Evolutionary conservation across 2,888 invertebrate genomes (phyloP).

Genomic region (Drosophila bunnanda): DNA sequence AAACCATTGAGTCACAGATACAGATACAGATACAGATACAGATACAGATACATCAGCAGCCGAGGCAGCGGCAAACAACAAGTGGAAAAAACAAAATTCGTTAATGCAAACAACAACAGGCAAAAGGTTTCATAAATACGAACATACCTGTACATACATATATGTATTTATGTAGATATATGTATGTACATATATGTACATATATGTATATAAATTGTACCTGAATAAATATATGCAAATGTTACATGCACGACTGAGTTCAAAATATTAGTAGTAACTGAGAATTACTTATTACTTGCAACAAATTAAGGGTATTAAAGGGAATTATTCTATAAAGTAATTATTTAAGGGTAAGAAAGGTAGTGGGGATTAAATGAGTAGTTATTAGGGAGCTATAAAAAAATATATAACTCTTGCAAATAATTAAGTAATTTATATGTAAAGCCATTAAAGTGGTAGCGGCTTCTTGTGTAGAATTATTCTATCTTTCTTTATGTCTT

Average conservation of each 20-base stretch:
- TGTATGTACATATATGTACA: neutral
- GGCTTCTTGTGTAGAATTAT: neutral
- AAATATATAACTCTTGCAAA: neutral
- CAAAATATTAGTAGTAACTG: slow-evolving; percentile 7
- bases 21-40: slow-evolving; percentile 12
- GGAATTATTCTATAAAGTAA: neutral
- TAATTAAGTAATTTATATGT: neutral
- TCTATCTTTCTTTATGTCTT: neutral
- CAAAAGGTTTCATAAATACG: slow-evolving; percentile 25
- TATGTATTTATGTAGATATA: neutral
- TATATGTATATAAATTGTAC: neutral
- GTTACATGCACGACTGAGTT: slow-evolving; percentile 13
- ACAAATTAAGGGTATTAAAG: neutral
- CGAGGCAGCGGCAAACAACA: slow-evolving; percentile 53
- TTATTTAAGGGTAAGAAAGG: neutral
- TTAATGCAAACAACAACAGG: slow-evolving; percentile 47
- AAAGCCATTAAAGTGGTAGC: neutral
- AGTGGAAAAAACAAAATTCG: slow-evolving; percentile 62
- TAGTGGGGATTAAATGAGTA: neutral
- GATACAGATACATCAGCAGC: slow-evolving; percentile 1
- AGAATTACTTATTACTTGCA: neutral
- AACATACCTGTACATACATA: neutral
- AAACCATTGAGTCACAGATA: slow-evolving; percentile 69
- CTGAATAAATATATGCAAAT: slow-evolving; percentile 9
- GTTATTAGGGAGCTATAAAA: neutral